Evolutionary conservation across 2,888 invertebrate genomes (phyloP).

Genomic region (Tipula vernalis): DNA sequence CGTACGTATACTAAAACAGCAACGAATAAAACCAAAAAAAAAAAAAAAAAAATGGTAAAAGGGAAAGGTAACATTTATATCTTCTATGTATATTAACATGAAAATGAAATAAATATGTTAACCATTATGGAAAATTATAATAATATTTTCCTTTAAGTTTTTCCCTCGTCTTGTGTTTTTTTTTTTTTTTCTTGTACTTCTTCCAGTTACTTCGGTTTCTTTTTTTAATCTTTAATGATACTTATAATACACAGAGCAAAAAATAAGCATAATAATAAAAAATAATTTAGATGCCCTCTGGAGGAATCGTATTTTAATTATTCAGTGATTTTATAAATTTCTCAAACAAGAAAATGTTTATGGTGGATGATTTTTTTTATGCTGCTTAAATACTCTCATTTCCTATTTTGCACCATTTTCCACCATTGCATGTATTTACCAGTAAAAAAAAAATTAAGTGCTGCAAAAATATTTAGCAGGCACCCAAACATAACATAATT

Average conservation of each 20-base stretch:
- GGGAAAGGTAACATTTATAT: neutral
- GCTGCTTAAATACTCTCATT: neutral
- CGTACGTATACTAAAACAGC: neutral
- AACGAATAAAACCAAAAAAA: neutral
- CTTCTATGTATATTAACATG: neutral
- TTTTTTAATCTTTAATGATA: slow-evolving; percentile 4
- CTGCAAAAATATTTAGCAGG: neutral
- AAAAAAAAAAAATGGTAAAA: neutral
- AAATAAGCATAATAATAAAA: slow-evolving; percentile 4
- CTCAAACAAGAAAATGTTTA: neutral
- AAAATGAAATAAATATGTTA: slow-evolving; percentile 4
- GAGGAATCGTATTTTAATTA: neutral
- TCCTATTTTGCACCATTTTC: neutral
- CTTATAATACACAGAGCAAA: neutral
- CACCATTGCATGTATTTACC: neutral
- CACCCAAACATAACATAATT: neutral
- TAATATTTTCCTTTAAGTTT: neutral
- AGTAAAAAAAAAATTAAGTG: neutral
- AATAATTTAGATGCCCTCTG: neutral
- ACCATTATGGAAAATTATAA: slow-evolving; percentile 4
- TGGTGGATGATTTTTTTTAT: neutral
- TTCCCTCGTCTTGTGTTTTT: neutral
- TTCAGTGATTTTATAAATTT: slow-evolving; percentile 4
- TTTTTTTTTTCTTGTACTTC: neutral
- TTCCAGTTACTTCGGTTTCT: neutral